A percentile compares a stretch with the other conserved stretches of the same genome.
phyloP scores from a whole-genome alignment of 2,113 vertebrate genomes.

The Lamprotornis superbus region DNA sequence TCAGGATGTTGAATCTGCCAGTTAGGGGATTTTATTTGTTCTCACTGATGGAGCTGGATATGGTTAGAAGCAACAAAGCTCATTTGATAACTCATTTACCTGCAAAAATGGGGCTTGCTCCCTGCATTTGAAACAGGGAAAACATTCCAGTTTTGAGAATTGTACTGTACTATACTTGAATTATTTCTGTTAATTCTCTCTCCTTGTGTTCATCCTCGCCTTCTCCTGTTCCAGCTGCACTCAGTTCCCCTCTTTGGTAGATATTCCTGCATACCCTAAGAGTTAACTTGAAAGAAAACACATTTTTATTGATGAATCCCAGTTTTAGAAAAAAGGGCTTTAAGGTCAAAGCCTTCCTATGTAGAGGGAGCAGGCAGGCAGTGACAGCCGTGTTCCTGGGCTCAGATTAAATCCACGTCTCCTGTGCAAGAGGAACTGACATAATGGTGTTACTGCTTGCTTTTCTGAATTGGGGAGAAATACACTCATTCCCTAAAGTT shows the following conservation, averaged over 20 bases:
- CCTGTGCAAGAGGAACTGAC: background rate
- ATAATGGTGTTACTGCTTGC: background rate
- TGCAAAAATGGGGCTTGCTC: background rate
- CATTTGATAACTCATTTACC: constrained; percentile 16
- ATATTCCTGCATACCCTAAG: background rate
- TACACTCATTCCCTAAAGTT: background rate
- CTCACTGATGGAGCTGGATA: background rate
- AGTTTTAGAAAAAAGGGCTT: background rate
- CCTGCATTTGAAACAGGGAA: background rate
- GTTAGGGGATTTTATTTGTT: constrained; percentile 28
- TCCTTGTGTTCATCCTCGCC: background rate
- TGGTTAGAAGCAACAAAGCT: background rate
- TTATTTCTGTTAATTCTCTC: background rate
- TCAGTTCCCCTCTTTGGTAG: background rate
- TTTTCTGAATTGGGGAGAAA: background rate
- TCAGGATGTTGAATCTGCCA: constrained; percentile 21
- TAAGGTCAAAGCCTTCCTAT: constrained; percentile 41
- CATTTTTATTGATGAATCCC: background rate
- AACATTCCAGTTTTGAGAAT: background rate
- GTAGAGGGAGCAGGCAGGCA: background rate
- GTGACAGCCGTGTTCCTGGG: background rate
- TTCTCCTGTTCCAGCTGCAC: background rate
- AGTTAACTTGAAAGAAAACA: background rate
- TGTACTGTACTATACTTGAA: background rate
- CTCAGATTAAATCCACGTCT: background rate